Base-by-base conservation (phyloP, 1,140 invertebrate species). In the Drosophila athabasca region DNA sequence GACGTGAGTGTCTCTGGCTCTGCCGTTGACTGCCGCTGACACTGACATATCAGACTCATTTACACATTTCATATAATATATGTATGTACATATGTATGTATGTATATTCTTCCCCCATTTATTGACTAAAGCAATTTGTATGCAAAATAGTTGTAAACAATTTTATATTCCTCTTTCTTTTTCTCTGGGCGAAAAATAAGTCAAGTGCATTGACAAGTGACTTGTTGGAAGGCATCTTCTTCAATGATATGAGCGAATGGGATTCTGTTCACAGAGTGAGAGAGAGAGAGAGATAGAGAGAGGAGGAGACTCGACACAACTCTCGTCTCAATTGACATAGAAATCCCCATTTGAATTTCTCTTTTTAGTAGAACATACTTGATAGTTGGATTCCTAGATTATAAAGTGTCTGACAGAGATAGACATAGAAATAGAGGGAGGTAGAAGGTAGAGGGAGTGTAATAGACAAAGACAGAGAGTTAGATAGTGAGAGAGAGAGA, bases 31-130 rank as follows among this genome's bases (percentile, higher is more conserved):
- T 77, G 83, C 31, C 62, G 67, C 58, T 88, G 83, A 88, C 83
- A 88, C 73, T 83, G 83, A 88, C 83, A 88, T 73, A 88, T 87
- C 75, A 73, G 59, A 73, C 58, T 72, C 83, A 88, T 87, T 87
- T 83, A 64, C 79, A 88, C 83, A 71, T 83, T 79, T 26, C 64
- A 41, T 66, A 52, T 43, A 31, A 35, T 35, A 53, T 52, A 45
- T 24, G 26, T 35, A 53, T 44, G 35, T 24, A 24, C 3, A 4
- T 75, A 22, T 65, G 22, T 59, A 31, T 46, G 11, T 53, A 22
- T 49, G 39, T 29, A 39, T 57, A 39, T 44, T 44, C 69, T 58
- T 26, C 19, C 51, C 62, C 48, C 48, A 52, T 26, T 35, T 78
- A 41, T 43, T 50, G 73, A 49, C 49, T 57, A 65, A 74, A 74